Evolutionary conservation across 2,888 invertebrate species (phyloP), one percentile per base, ranked within the genome.

Genomic region (Serrognathus titanus): DNA sequence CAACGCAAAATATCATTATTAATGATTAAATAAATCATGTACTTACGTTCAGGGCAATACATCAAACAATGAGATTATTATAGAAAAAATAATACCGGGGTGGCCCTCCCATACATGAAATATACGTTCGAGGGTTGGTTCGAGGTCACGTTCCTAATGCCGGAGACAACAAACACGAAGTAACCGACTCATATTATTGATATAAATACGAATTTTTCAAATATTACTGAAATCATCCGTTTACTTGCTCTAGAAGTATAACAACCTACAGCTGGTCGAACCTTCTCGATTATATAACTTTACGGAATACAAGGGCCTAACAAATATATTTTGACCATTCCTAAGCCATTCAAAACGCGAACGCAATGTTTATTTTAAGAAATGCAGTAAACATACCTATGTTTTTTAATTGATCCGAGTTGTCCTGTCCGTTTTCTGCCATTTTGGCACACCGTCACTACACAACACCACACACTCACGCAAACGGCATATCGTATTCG

Each of bases 391-490:
- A 66, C 73, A 70, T 73, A 78, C 77, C 77, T 74, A 74, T 66
- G 65, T 71, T 70, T 73, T 74, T 77, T 61, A 74, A 66, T 70
- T 75, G 74, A 69, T 76, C 74, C 63, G 68, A 69, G 69, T 71
- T 72, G 66, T 75, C 73, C 72, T 75, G 75, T 71, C 70, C 75
- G 74, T 75, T 77, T 75, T 78, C 77, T 76, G 77, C 76, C 77
- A 78, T 78, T 76, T 76, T 77, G 72, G 72, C 71, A 71, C 69
- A 68, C 70, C 59, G 57, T 60, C 62, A 59, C 70, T 70, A 68
- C 68, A 71, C 67, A 69, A 66, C 65, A 67, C 66, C 66, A 68
- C 68, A 70, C 68, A 69, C 71, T 69, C 68, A 68, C 69, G 63
- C 62, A 63, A 69, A 69, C 70, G 65, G 69, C 70, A 71, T 70